Base-by-base conservation (phyloP, 2,113 vertebrate species). In the Reinhardtius hippoglossoides region DNA sequence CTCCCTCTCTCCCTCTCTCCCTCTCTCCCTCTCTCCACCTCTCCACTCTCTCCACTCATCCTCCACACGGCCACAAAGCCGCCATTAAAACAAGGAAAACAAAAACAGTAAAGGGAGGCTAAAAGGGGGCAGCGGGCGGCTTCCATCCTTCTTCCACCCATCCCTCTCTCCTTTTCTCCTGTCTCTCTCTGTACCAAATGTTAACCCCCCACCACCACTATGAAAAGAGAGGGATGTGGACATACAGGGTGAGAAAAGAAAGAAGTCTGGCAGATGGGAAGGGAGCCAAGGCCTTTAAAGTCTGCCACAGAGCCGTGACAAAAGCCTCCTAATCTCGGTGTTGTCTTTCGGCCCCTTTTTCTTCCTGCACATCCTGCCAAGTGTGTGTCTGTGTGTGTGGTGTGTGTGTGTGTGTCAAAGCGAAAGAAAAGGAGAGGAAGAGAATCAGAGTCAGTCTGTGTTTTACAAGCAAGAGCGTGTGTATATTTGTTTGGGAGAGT, bases 301-400 rank as follows among this genome's bases (percentile, higher is more conserved):
- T 94, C 94, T 92, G 92, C 94, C 91, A 91, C 89, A 92, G 92
- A 95, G 93, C 94, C 94, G 91, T 95, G 96, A 96, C 94, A 96
- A 96, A 95, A 96, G 94, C 94, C 91, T 90, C 91, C 91, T 95
- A 95, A 95, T 94, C 94, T 95, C 80, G 73, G 89, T 94, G 94
- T 95, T 96, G 95, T 95, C 94, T 95, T 95, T 91, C 92, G 83
- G 87, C 87, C 88, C 83, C 80, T 94, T 94, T 93, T 91, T 92
- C 87, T 87, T 81, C 74, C 70, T 18, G 80, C 89, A 93, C 93
- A 87, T 93, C 88, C 91, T 95, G 92, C 92, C 90, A 91, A 93
- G 80, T 0, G 84, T 90, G 81, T 54, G 78, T 72, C 24, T 60
- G 62, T 31, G 52, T 70, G 67, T 71, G 81, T 52, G 78, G 84